Evolutionary conservation across 2,888 invertebrate species (phyloP).

Genomic region (Bursaphelenchus okinawaensis): DNA sequence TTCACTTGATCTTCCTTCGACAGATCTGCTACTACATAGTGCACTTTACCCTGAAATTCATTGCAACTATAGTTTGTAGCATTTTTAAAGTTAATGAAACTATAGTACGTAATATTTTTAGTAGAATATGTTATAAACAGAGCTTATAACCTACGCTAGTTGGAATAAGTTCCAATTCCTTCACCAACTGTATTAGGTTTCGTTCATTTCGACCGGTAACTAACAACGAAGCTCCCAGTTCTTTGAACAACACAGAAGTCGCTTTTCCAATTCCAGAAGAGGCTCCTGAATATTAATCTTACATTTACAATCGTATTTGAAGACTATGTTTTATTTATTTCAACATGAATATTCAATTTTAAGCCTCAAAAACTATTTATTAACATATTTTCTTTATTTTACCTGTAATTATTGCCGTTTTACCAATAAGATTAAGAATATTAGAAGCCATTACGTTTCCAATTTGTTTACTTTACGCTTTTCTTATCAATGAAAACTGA

Average conservation of each 20-base stretch:
- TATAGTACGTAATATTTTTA: neutral
- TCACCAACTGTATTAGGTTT: constrained; percentile 65
- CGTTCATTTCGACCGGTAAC: constrained; percentile 69
- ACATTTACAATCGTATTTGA: neutral
- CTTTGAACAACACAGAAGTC: constrained; percentile 72
- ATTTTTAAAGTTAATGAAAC: neutral
- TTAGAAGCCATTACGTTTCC: neutral
- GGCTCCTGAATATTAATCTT: constrained; percentile 21
- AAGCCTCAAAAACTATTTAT: neutral
- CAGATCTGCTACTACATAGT: constrained; percentile 22
- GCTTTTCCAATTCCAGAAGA: constrained; percentile 72
- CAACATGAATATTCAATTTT: too few relatives aligned
- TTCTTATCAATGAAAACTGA: too few relatives aligned
- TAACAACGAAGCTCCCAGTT: constrained; percentile 72
- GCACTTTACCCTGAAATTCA: constrained; percentile 11
- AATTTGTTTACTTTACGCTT: too few relatives aligned
- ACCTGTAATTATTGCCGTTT: constrained; percentile 26
- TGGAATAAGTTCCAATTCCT: constrained; percentile 9
- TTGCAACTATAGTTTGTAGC: too few relatives aligned
- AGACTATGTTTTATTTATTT: neutral
- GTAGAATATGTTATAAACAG: neutral
- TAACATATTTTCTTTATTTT: neutral
- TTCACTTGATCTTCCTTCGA: constrained; percentile 44
- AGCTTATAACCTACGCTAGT: constrained; percentile 8
- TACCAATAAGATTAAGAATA: constrained; percentile 11